Percentiles rank a stretch among this genome's conserved stretches.
These are phyloP conservation scores for Buathra laborator DNA, from an alignment of 2,888 invertebrate genomes.

Conservation along the genomic window DNA sequence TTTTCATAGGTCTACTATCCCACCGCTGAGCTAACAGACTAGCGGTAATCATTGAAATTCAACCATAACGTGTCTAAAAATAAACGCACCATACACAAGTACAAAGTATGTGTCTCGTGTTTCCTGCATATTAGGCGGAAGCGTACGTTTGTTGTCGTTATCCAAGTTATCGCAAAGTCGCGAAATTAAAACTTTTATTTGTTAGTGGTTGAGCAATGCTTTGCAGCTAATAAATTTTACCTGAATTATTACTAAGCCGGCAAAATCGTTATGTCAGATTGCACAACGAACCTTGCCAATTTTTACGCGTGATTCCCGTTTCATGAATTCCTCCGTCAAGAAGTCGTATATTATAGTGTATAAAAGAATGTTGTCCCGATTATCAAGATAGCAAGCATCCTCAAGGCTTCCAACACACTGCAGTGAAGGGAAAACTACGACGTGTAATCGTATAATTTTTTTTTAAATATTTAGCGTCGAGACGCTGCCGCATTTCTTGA, in stretches of 20 bases:
- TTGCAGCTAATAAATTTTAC: conserved; percentile 3
- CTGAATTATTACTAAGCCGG: not conserved
- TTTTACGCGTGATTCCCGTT: not conserved
- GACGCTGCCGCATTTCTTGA: too few species aligned
- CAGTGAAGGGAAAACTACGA: not conserved
- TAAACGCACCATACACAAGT: not conserved
- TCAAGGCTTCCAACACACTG: not conserved
- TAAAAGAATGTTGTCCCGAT: not conserved
- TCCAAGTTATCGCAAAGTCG: not conserved
- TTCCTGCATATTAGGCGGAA: not conserved
- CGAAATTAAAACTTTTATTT: not conserved
- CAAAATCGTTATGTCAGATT: conserved; percentile 2
- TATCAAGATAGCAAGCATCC: conserved; percentile 9
- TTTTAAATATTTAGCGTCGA: not conserved
- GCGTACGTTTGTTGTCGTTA: not conserved
- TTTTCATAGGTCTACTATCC: not conserved
- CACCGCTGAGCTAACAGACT: not conserved
- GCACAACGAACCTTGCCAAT: not conserved
- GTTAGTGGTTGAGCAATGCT: not conserved
- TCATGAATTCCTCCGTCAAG: conserved; percentile 1
- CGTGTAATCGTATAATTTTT: not conserved
- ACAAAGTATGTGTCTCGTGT: not conserved
- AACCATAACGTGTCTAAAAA: conserved; percentile 5
- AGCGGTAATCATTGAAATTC: not conserved
- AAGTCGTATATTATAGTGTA: not conserved